Base-by-base conservation (phyloP, 2,113 vertebrate species). In the Macrotus californicus region DNA sequence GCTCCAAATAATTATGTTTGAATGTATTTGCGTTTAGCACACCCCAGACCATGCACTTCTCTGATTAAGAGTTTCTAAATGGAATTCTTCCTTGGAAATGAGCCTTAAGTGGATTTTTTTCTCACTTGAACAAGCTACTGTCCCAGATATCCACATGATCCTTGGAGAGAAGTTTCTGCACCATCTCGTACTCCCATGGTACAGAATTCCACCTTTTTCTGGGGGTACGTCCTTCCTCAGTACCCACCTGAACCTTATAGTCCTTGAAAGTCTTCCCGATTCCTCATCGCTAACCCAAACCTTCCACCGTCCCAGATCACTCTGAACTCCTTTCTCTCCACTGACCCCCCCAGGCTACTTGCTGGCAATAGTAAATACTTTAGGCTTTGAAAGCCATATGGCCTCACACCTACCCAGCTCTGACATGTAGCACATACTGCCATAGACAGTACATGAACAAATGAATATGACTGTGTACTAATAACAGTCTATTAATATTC, bases 51-150 rank as follows among this genome's bases (percentile, higher is more conserved):
- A 2, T 11, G 41, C 2, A 9, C 56, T 92, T 12, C 21, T 43
- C 92, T 93, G 93, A 95, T 97, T 87, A 93, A 95, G 16, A 41
- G 41, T 91, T 96, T 96, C 66, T 86, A 96, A 97, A 93, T 89
- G 76, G 83, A 94, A 80, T 91, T 56, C 64, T 87, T 75, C 87
- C 83, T 61, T 86, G 75, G 50, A 97, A 94, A 96, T 93, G 94
- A 91, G 89, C 21, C 75, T 69, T 89, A 86, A 77, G 88, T 84
- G 69, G 5, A 79, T 89, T 86, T 56, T 56, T 64, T 97, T 91
- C 91, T 91, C 91, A 54, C 50, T 69, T 64, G 59, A 43, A 66
- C 73, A 88, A 91, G n/a, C 69, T 39, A 41, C 46, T 76, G 92
- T 79, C 64, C 81, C 43, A 80, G 11, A 93, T 26, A 89, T 0